phyloP scores from a whole-genome alignment of 37 sponge, comb jelly and placozoan species.

The Crambe crambe region DNA sequence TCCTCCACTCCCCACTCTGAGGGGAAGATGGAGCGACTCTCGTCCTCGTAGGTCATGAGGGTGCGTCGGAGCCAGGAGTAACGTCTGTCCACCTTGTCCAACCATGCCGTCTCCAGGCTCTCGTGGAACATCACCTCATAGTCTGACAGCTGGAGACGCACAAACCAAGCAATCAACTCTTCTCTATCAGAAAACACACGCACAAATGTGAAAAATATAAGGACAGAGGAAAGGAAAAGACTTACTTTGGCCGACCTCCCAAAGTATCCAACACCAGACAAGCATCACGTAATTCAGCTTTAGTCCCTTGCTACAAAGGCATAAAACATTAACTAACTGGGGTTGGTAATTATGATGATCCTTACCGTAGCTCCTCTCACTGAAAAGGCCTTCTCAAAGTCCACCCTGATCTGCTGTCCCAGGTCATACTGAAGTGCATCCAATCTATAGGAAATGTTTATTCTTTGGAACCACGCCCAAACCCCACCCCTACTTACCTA shows the following conservation, averaged over 20 bases:
- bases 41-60: slow-evolving; percentile 86
- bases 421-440: slow-evolving; percentile 73
- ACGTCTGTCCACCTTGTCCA: slow-evolving; percentile 90
- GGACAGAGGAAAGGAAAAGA: background rate
- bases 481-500: slow-evolving; percentile 17
- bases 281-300: slow-evolving; percentile 64
- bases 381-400: slow-evolving; percentile 83
- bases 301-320: slow-evolving; percentile 43
- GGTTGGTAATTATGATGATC: background rate
- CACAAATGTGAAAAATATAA: background rate
- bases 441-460: slow-evolving; percentile 13
- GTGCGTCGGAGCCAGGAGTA: slow-evolving; percentile 94
- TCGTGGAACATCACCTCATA: slow-evolving; percentile 92
- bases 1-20: slow-evolving; percentile 86
- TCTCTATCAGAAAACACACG: slow-evolving; percentile 47
- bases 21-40: slow-evolving; percentile 84
- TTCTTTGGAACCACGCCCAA: background rate
- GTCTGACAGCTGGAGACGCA: slow-evolving; percentile 91
- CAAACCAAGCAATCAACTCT: slow-evolving; percentile 87
- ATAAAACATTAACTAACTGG: background rate
- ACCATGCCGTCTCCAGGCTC: slow-evolving; percentile 85
- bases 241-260: slow-evolving; percentile 50
- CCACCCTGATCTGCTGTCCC: slow-evolving; percentile 85
- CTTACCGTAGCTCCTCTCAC: slow-evolving; percentile 74
- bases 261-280: slow-evolving; percentile 74